phyloP scores from a whole-genome alignment of 1,140 invertebrate species.

The Manduca sexta region DNA sequence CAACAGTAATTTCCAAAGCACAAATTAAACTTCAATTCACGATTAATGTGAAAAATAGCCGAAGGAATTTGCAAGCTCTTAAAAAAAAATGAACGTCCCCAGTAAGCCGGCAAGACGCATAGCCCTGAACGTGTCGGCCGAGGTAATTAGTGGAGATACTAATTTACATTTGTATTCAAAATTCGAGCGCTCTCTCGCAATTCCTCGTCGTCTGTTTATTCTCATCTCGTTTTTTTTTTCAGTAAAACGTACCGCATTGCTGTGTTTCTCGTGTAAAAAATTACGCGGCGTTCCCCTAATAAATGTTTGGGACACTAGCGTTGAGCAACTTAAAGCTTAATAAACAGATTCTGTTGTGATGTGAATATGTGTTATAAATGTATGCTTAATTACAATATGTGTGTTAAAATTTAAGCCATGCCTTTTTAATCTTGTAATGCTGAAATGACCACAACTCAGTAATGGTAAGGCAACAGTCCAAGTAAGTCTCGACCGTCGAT shows the following conservation, averaged over 20 bases:
- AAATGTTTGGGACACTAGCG: conserved; percentile 57
- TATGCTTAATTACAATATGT: too few species aligned
- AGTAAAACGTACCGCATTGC: conserved; percentile 66
- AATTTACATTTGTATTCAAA: conserved; percentile 76
- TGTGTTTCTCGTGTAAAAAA: conserved; percentile 69
- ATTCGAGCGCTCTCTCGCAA: conserved; percentile 72
- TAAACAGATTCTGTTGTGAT: conserved; percentile 16
- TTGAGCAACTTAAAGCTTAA: conserved; percentile 33
- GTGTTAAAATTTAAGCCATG: too few species aligned
- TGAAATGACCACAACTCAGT: too few species aligned
- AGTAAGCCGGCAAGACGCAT: conserved; percentile 68
- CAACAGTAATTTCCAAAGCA: background rate
- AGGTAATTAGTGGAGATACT: conserved; percentile 74
- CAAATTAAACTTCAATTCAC: conserved; percentile 6
- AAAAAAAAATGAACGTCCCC: conserved; percentile 58
- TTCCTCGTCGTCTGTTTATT: conserved; percentile 71
- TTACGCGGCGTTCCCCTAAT: conserved; percentile 55
- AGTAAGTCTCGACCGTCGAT: too few species aligned
- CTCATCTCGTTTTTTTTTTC: conserved; percentile 56
- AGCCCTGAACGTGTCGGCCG: conserved; percentile 63
- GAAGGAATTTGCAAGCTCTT: conserved; percentile 45
- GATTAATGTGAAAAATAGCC: conserved; percentile 43
- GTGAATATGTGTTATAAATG: too few species aligned
- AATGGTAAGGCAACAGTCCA: too few species aligned
- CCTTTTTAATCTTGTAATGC: too few species aligned